Percentiles rank a stretch among this genome's conserved stretches.
Conservation (phyloP, 2,888 invertebrate genomes). For the Allolobophora icterica region DNA sequence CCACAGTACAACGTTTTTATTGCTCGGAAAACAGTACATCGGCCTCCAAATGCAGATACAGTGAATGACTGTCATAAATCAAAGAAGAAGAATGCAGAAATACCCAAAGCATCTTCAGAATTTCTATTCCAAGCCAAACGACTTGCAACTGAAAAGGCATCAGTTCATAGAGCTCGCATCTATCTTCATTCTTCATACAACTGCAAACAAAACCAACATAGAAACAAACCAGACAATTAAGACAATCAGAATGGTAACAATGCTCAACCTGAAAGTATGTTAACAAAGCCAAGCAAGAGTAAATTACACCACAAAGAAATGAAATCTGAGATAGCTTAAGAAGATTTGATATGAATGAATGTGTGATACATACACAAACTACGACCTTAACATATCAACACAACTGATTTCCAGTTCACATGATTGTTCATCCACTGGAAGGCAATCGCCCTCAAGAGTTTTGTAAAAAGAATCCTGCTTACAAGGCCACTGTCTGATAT, state of each 20-base stretch:
- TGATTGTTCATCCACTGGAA: neutral
- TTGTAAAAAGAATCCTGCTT: neutral
- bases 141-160: neutral
- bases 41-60: too few relatives aligned
- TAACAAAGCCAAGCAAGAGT: neutral
- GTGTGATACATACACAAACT: neutral
- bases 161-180: neutral
- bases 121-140: neutral
- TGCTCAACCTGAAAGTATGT: neutral
- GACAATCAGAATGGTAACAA: conserved; percentile 3
- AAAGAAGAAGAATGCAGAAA: neutral
- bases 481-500: neutral
- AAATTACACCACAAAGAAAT: neutral
- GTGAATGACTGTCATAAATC: too few relatives aligned
- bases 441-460: neutral
- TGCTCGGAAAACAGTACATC: neutral
- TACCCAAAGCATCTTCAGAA: neutral
- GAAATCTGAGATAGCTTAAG: neutral
- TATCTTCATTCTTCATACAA: neutral
- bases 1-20: neutral
- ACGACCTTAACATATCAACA: neutral
- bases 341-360: neutral
- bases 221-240: neutral
- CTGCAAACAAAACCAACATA: neutral
- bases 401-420: neutral